Base-by-base conservation (phyloP, 2,888 invertebrate genomes). In the Pyralis farinalis region DNA sequence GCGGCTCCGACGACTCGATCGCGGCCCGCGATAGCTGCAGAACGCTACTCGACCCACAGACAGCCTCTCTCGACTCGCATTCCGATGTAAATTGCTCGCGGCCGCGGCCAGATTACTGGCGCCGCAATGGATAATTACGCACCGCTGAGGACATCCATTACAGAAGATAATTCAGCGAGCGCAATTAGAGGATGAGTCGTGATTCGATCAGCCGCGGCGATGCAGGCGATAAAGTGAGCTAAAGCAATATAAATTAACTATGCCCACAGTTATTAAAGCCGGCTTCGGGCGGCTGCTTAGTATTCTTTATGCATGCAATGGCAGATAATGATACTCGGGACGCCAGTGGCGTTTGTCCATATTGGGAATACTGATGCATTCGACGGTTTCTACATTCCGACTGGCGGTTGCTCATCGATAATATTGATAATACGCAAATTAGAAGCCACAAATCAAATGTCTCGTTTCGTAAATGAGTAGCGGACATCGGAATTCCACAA, bases 141-240 rank as follows among this genome's bases (percentile, higher is more conserved):
- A 70, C 72, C 60, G 63, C 44, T 58, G 71, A 73, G 79, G 82
- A 83, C 83, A 83, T 75, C 71, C 73, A 84, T 84, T 83, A 82
- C 76, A 55, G 73, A 71, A 78, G 75, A 82, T 84, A 81, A 79
- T 78, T 80, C 73, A 72, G 72, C 69, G 54, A 63, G 59, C 62
- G 74, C 76, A 81, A 81, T 81, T 79, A 82, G 71, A 70, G 60
- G 73, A 76, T 69, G 74, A 71, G 71, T 66, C 71, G 68, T 69
- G 76, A 74, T 75, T 70, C 61, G 63, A 74, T 70, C 63, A 63
- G 55, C 53, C 54, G 55, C 43, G 54, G 49, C 44, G 55, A 55
- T 65, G 52, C 58, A 46, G 53, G 49, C 60, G 70, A 70, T 71
- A 71, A 69, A 68, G 42, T 38, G 48, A 52, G 51, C 49, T 54